Evolutionary conservation across 2,888 invertebrate genomes (phyloP).

Genomic region (Sesia bembeciformis): DNA sequence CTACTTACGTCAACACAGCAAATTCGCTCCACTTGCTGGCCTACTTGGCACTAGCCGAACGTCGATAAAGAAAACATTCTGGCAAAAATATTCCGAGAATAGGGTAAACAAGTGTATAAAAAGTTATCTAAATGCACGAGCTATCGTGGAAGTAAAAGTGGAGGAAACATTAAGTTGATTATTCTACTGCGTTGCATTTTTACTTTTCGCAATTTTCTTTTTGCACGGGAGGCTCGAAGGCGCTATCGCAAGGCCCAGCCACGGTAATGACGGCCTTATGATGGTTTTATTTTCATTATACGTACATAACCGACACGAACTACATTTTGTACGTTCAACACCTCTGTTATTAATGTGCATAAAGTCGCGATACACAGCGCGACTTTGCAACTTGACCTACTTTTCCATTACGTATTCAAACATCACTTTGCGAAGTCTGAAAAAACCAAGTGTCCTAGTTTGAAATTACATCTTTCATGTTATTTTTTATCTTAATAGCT

Average conservation of each 20-base stretch:
- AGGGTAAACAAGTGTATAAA: no score
- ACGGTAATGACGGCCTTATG: slow-evolving; percentile 9
- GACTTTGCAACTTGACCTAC: not conserved
- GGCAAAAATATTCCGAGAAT: no score
- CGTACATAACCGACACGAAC: not conserved
- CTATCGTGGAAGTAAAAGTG: not conserved
- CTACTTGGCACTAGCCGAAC: no score
- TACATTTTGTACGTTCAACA: no score
- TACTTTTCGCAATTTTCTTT: not conserved
- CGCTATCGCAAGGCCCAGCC: slow-evolving; percentile 4
- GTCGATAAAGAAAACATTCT: no score
- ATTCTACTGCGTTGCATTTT: not conserved
- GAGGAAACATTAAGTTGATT: not conserved
- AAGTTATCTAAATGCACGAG: not conserved
- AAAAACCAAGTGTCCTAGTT: no score
- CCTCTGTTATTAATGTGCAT: no score
- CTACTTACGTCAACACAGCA: no score
- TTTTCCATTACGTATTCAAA: not conserved
- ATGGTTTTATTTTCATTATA: slow-evolving; percentile 5
- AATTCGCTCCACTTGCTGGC: no score
- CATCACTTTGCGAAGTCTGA: not conserved
- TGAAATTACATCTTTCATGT: slow-evolving; percentile 7
- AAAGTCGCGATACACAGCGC: not conserved
- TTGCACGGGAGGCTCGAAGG: not conserved
- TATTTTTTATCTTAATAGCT: slow-evolving; percentile 12